Percentiles rank a stretch among this genome's conserved stretches.
Evolutionary conservation across 1,140 invertebrate genomes (phyloP).

Genomic region (Trichomalopsis sarcophagae): DNA sequence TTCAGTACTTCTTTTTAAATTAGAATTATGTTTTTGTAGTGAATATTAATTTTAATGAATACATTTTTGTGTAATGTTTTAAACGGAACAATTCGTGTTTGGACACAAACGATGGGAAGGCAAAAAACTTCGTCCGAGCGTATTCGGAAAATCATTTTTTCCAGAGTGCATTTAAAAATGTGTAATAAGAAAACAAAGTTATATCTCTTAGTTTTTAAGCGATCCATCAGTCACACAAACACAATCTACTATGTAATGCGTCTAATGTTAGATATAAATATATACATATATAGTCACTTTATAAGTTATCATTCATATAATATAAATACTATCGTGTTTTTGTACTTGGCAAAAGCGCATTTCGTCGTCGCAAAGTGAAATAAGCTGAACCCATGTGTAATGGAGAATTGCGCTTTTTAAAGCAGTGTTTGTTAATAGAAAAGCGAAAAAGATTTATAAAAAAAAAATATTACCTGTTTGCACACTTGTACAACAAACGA

Average conservation of each 20-base stretch:
- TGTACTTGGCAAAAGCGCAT: slow-evolving; percentile 48
- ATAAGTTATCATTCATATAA: slow-evolving; percentile 32
- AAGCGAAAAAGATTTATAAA: slow-evolving; percentile 20
- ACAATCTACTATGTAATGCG: slow-evolving; percentile 43
- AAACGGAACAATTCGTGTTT: slow-evolving; percentile 30
- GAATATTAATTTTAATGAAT: slow-evolving; percentile 47
- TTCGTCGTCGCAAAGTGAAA: slow-evolving; percentile 43
- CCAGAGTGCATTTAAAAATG: slow-evolving; percentile 48
- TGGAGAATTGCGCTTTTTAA: slow-evolving; percentile 29
- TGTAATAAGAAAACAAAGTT: slow-evolving; percentile 32
- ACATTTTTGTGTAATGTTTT: slow-evolving; percentile 41
- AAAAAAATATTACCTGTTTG: slow-evolving; percentile 28
- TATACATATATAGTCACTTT: slow-evolving; percentile 44
- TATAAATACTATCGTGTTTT: slow-evolving; percentile 38
- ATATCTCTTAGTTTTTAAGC: slow-evolving; percentile 39
- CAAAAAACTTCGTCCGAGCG: background rate
- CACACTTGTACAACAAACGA: background rate
- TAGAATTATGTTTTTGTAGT: slow-evolving; percentile 40
- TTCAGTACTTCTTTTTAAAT: slow-evolving; percentile 32
- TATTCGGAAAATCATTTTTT: slow-evolving; percentile 19
- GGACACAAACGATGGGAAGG: slow-evolving; percentile 7
- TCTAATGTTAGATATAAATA: slow-evolving; percentile 35
- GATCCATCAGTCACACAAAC: slow-evolving; percentile 65
- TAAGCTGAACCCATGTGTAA: slow-evolving; percentile 33
- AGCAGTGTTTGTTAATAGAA: slow-evolving; percentile 27